Percentiles rank a stretch among this genome's conserved stretches.
Evolutionary conservation across 2,888 invertebrate genomes (phyloP).

Genomic region (Hirudinaria manillensis): DNA sequence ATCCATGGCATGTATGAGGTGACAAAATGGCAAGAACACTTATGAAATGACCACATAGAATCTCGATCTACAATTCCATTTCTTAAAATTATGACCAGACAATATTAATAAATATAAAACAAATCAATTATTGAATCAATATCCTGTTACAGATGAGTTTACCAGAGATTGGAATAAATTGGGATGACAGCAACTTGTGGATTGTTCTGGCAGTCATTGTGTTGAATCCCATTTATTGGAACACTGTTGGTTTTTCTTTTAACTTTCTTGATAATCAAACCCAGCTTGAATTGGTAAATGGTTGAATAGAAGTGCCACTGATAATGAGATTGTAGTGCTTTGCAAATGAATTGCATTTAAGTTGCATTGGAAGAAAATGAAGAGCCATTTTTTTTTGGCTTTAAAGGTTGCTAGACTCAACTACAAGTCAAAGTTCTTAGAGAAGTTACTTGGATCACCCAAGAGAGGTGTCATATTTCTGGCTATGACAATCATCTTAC

Average conservation of each 20-base stretch:
- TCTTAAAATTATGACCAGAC: no score
- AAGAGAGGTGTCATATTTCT: constrained; percentile 31
- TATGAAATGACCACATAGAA: no score
- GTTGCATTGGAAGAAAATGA: no score
- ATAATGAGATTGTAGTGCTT: no score
- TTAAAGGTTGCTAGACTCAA: constrained; percentile 33
- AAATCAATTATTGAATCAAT: not conserved
- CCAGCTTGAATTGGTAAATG: not conserved
- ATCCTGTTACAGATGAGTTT: constrained; percentile 28
- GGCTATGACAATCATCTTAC: constrained; percentile 31
- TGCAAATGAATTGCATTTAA: no score
- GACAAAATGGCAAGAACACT: no score
- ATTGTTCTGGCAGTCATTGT: constrained; percentile 29
- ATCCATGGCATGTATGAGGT: no score
- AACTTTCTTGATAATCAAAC: not conserved
- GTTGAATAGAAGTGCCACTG: no score
- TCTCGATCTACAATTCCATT: no score
- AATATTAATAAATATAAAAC: no score
- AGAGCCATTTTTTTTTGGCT: not conserved
- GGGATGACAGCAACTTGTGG: constrained; percentile 33
- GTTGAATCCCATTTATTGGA: constrained; percentile 36
- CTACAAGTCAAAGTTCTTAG: constrained; percentile 29
- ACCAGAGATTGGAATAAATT: constrained; percentile 29
- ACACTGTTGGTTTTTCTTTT: constrained; percentile 29
- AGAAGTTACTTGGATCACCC: constrained; percentile 13